These are phyloP conservation scores for Mormyrops boulengeri DNA, from an alignment of 2,797 vertebrate species.

Conservation along the genomic window DNA sequence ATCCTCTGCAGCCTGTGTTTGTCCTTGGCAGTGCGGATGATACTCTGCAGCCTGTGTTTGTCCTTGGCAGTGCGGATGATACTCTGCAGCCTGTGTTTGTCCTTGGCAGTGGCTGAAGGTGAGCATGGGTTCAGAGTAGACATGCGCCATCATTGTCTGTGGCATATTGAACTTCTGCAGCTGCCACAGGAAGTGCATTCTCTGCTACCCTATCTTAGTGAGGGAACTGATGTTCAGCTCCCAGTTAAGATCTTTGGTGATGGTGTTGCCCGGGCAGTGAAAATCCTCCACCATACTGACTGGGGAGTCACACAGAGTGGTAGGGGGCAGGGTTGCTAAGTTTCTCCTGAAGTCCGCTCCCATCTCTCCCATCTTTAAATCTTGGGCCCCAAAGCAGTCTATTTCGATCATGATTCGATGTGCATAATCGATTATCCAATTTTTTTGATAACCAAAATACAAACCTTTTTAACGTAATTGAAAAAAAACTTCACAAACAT, in stretches of 20 bases:
- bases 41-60: too few species aligned
- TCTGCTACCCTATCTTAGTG: neutral
- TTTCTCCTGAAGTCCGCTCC: neutral
- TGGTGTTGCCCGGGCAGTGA: neutral
- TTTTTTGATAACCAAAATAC: neutral
- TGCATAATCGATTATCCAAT: neutral
- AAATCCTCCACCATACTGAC: neutral
- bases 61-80: neutral
- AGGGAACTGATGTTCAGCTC: neutral
- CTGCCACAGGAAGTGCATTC: neutral
- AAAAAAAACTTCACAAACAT: neutral
- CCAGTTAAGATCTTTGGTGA: neutral
- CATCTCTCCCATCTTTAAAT: neutral
- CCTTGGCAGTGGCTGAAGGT: neutral
- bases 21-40: neutral
- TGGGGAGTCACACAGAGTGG: neutral
- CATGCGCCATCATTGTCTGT: neutral
- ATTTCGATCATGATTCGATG: neutral
- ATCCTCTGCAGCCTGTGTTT: neutral
- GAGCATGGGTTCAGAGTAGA: neutral
- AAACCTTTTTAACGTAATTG: neutral
- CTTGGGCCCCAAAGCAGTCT: neutral
- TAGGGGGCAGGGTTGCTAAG: neutral
- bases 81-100: neutral
- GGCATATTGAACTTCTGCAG: neutral